Conservation (phyloP, 2,888 invertebrate species). For the Callosobruchus maculatus region DNA sequence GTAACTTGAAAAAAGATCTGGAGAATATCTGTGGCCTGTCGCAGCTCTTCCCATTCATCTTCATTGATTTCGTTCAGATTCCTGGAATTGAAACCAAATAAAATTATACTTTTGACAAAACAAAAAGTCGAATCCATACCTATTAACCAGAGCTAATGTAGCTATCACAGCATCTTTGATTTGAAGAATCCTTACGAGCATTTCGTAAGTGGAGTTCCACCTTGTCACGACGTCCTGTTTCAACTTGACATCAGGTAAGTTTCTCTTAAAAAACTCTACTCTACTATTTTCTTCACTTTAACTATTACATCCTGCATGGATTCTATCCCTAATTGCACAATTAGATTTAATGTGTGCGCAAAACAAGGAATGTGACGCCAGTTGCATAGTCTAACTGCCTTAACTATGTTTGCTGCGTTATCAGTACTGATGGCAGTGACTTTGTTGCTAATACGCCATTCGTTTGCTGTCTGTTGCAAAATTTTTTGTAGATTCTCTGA, state of each 20-base stretch:
- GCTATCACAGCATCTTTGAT: not conserved
- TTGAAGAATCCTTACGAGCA: not conserved
- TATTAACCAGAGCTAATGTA: not conserved
- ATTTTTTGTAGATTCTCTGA: too few species aligned
- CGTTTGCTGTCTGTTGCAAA: too few species aligned
- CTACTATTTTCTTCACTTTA: slow-evolving; percentile 12
- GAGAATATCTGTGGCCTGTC: not conserved
- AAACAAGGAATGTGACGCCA: slow-evolving; percentile 10
- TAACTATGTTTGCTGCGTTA: slow-evolving; percentile 10
- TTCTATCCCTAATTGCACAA: slow-evolving; percentile 10
- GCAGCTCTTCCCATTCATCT: not conserved
- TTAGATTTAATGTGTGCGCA: slow-evolving; percentile 13
- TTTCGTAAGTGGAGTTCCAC: slow-evolving; percentile 1
- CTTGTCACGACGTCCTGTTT: slow-evolving; percentile 1
- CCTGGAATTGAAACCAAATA: too few species aligned
- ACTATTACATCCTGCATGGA: not conserved
- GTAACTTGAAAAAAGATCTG: not conserved
- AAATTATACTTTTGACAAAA: not conserved
- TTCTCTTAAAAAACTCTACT: slow-evolving; percentile 4
- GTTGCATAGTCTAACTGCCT: slow-evolving; percentile 2
- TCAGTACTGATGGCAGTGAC: too few species aligned
- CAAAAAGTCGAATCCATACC: not conserved
- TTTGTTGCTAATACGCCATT: slow-evolving; percentile 5
- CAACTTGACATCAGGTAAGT: slow-evolving; percentile 2
- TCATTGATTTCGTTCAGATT: not conserved